Base-by-base conservation (phyloP, 1,140 invertebrate species). In the Bombus superbus region DNA sequence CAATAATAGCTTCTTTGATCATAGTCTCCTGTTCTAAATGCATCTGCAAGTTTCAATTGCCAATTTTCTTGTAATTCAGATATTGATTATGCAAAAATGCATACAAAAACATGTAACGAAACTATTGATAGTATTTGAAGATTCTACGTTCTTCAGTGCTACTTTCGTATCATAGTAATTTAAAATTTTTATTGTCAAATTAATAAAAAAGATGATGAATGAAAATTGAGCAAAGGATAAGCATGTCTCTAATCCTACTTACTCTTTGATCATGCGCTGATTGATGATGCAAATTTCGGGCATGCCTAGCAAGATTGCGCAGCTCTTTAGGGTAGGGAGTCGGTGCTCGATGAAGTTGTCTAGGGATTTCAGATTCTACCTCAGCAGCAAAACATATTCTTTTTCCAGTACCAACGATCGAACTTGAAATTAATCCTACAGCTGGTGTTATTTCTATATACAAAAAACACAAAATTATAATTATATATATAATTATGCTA, bases 291-390 rank as follows among this genome's bases (percentile, higher is more conserved):
- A 95, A 90, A 91, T 94, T 95, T 69, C 94, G 92, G 47, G 97
- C 97, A 95, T 98, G 98, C 93, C 97, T 97, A 40, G 98, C 97
- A 93, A 98, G 96, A 88, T 97, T 97, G 92, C 97, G 96, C 88
- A 99, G 96, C 95, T 99, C 98, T 96, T 99, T 99, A 72, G 98
- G 98, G 94, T 99, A 98, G 47, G 98, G 98, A 86, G 98, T 99
- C 47, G 98, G 98, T 83, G 97, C 97, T 91, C 98, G 96, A 90
- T 97, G 96, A 78, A 98, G 94, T 90, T 96, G 96, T 81, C 96
- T 91, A 93, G 95, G 94, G 80, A 95, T 92, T 92, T 96, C 96
- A n/a, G 95, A 93, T 82, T 96, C 95, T 77, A 96, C 95, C 92
- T 96, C 96, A 91, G 96, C 96, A 66, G 96, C 96, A 95, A 98